These are phyloP conservation scores for Drosophila melanosoma DNA, from an alignment of 2,888 invertebrate species.

Conservation along the genomic window DNA sequence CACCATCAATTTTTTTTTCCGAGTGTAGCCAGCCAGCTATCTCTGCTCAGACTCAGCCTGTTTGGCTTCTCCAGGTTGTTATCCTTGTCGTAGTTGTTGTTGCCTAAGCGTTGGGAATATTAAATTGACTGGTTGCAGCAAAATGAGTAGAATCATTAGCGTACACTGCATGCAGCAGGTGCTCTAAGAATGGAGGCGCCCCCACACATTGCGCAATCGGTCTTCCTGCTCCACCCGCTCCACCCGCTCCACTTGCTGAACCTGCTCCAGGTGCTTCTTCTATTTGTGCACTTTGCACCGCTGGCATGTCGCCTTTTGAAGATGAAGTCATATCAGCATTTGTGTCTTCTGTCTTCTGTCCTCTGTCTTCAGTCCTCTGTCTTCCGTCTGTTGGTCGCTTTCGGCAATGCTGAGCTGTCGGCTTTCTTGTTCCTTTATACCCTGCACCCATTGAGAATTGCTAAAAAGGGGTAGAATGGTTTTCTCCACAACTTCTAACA, in stretches of 20 bases:
- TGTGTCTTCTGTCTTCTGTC: constrained; percentile 58
- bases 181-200: background rate
- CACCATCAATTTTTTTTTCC: background rate
- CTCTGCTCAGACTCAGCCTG: background rate
- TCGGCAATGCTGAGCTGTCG: constrained; percentile 59
- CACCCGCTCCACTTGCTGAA: constrained; percentile 8
- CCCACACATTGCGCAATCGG: constrained; percentile 73
- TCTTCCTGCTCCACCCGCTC: constrained; percentile 7
- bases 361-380: constrained; percentile 44
- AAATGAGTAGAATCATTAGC: constrained; percentile 80
- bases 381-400: constrained; percentile 54
- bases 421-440: constrained; percentile 34
- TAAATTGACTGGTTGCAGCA: constrained; percentile 77
- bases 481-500: background rate
- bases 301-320: constrained; percentile 68
- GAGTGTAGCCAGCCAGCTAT: constrained; percentile 1
- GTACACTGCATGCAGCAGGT: constrained; percentile 48
- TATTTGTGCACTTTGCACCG: constrained; percentile 23
- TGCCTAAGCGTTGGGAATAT: constrained; percentile 63
- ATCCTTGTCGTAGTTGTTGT: constrained; percentile 40
- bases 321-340: constrained; percentile 81
- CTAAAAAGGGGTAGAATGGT: background rate
- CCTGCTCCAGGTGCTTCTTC: constrained; percentile 13
- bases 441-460: background rate
- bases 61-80: constrained; percentile 50